These are phyloP conservation scores for Ceratotherium simum DNA, from an alignment of 2,113 vertebrate species.

Conservation along the genomic window DNA sequence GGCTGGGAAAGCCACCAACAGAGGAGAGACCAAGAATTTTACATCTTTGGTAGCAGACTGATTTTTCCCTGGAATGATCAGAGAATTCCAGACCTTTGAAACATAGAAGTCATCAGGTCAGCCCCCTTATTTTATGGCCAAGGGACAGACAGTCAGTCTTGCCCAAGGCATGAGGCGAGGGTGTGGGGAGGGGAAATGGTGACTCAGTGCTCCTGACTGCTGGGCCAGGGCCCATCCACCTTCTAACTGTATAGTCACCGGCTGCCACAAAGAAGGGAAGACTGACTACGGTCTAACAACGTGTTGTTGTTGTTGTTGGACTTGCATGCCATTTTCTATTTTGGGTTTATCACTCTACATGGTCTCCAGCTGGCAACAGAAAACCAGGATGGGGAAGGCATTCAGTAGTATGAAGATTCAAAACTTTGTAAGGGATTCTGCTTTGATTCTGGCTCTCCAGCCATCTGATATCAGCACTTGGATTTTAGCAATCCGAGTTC, in stretches of 20 bases:
- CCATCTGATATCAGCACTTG: neutral
- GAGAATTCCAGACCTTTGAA: neutral
- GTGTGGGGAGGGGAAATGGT: neutral
- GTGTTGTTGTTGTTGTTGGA: neutral
- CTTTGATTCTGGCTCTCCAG: neutral
- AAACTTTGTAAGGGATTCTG: neutral
- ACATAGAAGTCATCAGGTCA: neutral
- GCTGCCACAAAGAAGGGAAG: neutral
- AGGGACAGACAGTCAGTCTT: neutral
- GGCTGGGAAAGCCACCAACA: neutral
- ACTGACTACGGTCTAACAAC: rapidly evolving
- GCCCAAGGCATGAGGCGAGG: neutral
- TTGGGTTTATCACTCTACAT: neutral
- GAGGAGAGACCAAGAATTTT: neutral
- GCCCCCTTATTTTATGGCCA: neutral
- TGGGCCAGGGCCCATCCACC: neutral
- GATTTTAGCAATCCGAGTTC: neutral
- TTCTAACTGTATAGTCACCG: neutral
- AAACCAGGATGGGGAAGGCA: neutral
- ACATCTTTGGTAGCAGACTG: neutral
- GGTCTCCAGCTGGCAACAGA: neutral
- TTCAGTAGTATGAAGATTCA: neutral
- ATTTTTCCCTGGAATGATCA: neutral
- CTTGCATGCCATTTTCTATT: neutral
- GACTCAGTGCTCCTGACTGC: neutral